Percentiles rank a stretch among this genome's conserved stretches.
Evolutionary conservation across 1,140 invertebrate species (phyloP).

Genomic region (Steinernema feltiae): DNA sequence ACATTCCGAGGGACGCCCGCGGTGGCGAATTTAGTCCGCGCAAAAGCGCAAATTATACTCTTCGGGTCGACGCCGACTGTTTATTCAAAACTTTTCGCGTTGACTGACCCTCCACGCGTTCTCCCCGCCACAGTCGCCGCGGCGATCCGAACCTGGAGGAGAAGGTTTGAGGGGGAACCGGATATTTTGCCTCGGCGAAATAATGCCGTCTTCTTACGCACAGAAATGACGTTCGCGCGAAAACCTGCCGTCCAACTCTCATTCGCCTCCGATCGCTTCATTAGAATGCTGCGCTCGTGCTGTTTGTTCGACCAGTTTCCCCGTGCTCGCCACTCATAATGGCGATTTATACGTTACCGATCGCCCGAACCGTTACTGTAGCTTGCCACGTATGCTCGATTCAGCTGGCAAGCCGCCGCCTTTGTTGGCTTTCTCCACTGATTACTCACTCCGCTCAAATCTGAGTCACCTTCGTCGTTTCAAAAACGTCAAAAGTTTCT

Average conservation of each 20-base stretch:
- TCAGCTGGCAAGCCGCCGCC: no score
- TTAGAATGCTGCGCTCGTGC: background rate
- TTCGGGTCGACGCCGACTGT: background rate
- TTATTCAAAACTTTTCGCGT: background rate
- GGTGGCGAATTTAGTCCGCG: background rate
- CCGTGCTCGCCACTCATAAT: background rate
- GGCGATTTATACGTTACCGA: no score
- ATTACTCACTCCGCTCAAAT: background rate
- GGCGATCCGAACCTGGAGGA: background rate
- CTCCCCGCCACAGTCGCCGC: background rate
- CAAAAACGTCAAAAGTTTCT: background rate
- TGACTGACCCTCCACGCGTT: background rate
- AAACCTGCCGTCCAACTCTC: background rate
- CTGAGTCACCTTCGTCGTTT: background rate
- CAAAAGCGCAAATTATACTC: conserved; percentile 1
- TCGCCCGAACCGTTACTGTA: no score
- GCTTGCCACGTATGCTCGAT: no score
- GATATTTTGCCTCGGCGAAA: no score
- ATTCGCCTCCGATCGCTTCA: background rate
- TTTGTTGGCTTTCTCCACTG: background rate
- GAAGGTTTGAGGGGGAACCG: background rate
- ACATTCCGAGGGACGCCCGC: background rate
- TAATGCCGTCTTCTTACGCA: background rate
- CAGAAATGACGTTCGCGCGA: background rate
- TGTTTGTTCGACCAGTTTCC: background rate